Evolutionary conservation across 2,113 vertebrate genomes (phyloP), one percentile per base, ranked within the genome.

Genomic region (Cairina moschata): DNA sequence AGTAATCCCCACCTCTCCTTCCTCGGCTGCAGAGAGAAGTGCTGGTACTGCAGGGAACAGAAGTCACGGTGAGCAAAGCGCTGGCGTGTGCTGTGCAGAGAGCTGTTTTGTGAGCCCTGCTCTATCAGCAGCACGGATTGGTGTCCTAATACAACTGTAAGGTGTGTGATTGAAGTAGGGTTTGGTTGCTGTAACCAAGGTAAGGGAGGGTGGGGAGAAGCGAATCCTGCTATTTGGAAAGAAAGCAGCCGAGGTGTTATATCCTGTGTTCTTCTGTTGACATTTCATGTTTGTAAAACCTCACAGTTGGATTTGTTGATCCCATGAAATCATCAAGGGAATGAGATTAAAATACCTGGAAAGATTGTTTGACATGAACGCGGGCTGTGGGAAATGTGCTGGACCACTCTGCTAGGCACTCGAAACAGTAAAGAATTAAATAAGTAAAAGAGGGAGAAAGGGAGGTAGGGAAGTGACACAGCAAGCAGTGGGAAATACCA

Each of bases 261-360:
- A 76, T 52, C 82, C 48, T 86, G 6, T 80, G 52, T 95, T 93
- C 95, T 97, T 97, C 95, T 90, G 71, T 82, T 97, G 96, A 96
- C 86, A 76, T 97, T 96, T 95, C 82, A 23, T 89, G 88, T 97
- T 97, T 96, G 91, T 76, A 88, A 96, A 97, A 96, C 63, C 68
- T 97, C 71, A 63, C 78, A 89, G 95, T 93, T 97, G 95, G 86
- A 95, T 97, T 93, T 96, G 90, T 93, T 97, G 93, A 96, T 96
- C 91, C 96, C 87, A 34, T 82, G 58, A 96, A 97, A 95, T 94
- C 77, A 95, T 94, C 90, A 83, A 87, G 86, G 73, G 91, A 88
- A 73, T 93, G 76, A 95, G 95, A 95, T 91, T 83, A 96, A 95
- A 97, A 97, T 82, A 92, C 73, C 56, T 88, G 84, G 59, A 93